These are phyloP conservation scores for Neoaliturus tenellus DNA, from an alignment of 2,888 invertebrate species.

Conservation along the genomic window DNA sequence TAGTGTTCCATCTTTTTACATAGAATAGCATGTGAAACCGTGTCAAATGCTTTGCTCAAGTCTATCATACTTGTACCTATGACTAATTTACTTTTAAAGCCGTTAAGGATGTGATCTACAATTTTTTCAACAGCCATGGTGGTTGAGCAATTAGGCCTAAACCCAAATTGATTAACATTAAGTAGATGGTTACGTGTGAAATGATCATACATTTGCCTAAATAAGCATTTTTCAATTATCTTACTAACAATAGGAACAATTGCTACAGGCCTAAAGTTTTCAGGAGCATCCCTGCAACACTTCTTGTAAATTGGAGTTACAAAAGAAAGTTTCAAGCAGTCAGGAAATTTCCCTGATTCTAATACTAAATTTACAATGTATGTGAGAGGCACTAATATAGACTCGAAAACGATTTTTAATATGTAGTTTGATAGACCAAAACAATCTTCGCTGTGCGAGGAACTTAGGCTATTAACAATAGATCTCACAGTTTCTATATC, in stretches of 20 bases:
- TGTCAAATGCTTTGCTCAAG: no score
- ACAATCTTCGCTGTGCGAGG: not conserved
- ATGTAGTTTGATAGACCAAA: not conserved
- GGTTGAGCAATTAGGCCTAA: no score
- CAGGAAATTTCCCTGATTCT: not conserved
- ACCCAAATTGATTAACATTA: not conserved
- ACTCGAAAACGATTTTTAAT: not conserved
- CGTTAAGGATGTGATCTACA: not conserved
- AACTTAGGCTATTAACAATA: not conserved
- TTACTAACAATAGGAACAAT: no score
- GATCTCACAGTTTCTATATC: not conserved
- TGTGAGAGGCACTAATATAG: no score
- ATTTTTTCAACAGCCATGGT: not conserved
- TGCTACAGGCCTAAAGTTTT: no score
- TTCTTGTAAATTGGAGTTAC: not conserved
- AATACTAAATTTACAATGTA: not conserved
- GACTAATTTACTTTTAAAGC: not conserved
- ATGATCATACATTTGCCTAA: no score
- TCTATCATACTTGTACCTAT: not conserved
- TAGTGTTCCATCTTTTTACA: no score
- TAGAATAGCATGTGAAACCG: no score
- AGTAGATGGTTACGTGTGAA: not conserved
- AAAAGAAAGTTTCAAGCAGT: not conserved
- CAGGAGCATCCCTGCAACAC: not conserved
- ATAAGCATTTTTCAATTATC: no score